A percentile compares a stretch with the other conserved stretches of the same genome.
Conservation (phyloP, 2,797 vertebrate genomes). For the Artibeus jamaicensis region DNA sequence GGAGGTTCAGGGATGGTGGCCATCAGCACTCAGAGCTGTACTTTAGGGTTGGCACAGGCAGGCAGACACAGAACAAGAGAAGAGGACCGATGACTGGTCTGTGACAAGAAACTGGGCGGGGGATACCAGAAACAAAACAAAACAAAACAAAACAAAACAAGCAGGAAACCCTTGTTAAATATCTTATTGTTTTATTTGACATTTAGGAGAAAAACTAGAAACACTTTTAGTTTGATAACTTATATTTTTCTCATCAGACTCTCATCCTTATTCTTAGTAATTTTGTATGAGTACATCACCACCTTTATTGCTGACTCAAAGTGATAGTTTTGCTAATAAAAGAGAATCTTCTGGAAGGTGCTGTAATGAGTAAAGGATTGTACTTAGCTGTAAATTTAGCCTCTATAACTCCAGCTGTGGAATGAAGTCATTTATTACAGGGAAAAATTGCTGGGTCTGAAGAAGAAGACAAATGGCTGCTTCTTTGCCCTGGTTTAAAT, state of each 20-base stretch:
- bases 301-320: constrained; percentile 49
- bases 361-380: constrained; percentile 33
- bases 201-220: not conserved
- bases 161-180: not conserved
- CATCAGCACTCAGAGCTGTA: too few species aligned
- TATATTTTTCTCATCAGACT: not conserved
- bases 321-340: constrained; percentile 63
- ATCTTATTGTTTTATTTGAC: not conserved
- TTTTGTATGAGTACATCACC: constrained; percentile 16
- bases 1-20: not conserved
- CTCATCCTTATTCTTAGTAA: not conserved
- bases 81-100: not conserved
- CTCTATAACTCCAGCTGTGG: constrained; percentile 45
- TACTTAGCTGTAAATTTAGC: constrained; percentile 46
- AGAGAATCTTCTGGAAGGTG: constrained; percentile 45
- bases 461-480: constrained; percentile 14
- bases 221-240: not conserved
- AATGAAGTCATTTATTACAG: constrained; percentile 55
- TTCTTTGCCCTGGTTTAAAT: constrained; percentile 20
- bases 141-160: not conserved
- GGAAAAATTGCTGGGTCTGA: constrained; percentile 28
- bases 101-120: not conserved
- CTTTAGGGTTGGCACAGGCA: too few species aligned
- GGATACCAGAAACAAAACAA: not conserved
- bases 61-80: not conserved